Evolutionary conservation across 2,797 vertebrate genomes (phyloP), one percentile per base, ranked within the genome.

Genomic region (Notamacropus eugenii): DNA sequence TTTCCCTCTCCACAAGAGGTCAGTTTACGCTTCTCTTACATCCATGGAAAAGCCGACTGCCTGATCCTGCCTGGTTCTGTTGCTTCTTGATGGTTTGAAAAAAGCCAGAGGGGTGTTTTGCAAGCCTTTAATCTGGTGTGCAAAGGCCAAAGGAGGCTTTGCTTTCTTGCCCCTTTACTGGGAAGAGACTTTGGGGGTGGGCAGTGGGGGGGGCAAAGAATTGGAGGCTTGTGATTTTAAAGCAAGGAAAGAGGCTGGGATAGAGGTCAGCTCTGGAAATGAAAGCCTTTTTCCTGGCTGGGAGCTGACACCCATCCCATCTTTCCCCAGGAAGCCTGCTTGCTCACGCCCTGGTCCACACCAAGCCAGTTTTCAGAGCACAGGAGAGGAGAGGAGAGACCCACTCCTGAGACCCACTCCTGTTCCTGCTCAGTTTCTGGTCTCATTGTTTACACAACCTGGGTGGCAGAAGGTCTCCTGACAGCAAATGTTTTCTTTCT

Each of bases 1-100:
- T 96, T 96, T 96, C 92, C 94, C 95, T 95, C 67, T 55, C 62
- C 97, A 95, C 95, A 97, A 96, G 91, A 55, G 54, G 56, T 95
- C 93, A 93, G 96, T 96, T 96, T 93, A 55, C 11, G 57, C 52
- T 52, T 90, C 40, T 87, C 91, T 74, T 96, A 95, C 97, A 24
- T 92, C 0, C 1, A 59, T 90, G 96, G 97, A 97, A 96, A 96
- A 90, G 92, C 56, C 87, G 1, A 94, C 57, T 90, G 93, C 93
- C 56, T 54, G 95, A 62, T 14, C 0, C 67, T 8, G 16, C n/a
- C n/a, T 82, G 74, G 74, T 46, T 11, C 40, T 11, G 0, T 28
- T 27, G 74, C 40, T 87, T 50, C 40, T 87, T 50, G 74, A 87
- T 50, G 40, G 6, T 27, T 87, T 50, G 22, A 5, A 87, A 87